These are phyloP conservation scores for Oxyscelio sp. DNA, from an alignment of 2,888 invertebrate species.

Conservation along the genomic window DNA sequence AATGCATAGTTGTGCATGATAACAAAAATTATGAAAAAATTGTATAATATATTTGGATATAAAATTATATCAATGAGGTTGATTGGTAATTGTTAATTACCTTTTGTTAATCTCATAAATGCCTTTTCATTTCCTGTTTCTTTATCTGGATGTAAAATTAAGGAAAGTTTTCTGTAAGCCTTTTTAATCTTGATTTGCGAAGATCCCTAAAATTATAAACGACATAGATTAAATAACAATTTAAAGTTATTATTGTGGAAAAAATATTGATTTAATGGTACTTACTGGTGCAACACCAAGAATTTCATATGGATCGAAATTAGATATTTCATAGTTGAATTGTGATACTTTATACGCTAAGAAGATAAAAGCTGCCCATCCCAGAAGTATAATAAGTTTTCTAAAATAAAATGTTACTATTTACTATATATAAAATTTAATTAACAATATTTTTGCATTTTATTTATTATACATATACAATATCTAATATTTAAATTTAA, in stretches of 20 bases:
- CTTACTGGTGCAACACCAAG: constrained; percentile 94
- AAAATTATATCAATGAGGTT: too few species aligned
- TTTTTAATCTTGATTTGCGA: constrained; percentile 97
- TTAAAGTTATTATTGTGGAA: too few species aligned
- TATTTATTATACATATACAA: too few species aligned
- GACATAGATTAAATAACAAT: too few species aligned
- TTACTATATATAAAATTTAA: too few species aligned
- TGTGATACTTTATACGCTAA: constrained; percentile 97
- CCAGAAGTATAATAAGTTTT: constrained; percentile 93
- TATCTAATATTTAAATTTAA: too few species aligned
- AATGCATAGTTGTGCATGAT: constrained; percentile 26
- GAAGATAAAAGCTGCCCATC: constrained; percentile 94
- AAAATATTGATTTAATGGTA: constrained; percentile 52
- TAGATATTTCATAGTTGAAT: constrained; percentile 99
- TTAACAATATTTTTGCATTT: too few species aligned
- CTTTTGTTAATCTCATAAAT: constrained; percentile 99
- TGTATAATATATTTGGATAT: too few species aligned
- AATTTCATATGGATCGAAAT: constrained; percentile 99
- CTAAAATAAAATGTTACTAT: too few species aligned
- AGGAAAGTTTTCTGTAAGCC: constrained; percentile 97
- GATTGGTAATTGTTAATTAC: constrained; percentile 88
- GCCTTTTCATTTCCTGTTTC: constrained; percentile 98
- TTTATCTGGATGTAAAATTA: constrained; percentile 99
- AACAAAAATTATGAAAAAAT: constrained; percentile 33
- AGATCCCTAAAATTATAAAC: constrained; percentile 93